phyloP scores from a whole-genome alignment of 2,888 invertebrate genomes.

The Tetragnatha montana region DNA sequence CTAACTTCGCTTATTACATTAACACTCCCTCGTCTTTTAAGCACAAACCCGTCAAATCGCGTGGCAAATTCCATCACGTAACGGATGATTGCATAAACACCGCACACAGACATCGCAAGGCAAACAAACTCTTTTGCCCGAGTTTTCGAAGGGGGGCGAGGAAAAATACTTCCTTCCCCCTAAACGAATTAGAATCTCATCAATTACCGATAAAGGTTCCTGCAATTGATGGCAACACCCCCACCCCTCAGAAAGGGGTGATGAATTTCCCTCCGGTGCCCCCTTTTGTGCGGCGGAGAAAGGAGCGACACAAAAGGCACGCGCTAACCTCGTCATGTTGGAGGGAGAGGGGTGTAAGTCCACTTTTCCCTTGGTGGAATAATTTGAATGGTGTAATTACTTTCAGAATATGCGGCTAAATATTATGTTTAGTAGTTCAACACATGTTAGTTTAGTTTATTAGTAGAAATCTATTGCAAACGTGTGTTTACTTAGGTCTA shows the following conservation, averaged over 20 bases:
- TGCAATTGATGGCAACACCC: slow-evolving; percentile 17
- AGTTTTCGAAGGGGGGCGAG: not conserved
- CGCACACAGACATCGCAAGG: not conserved
- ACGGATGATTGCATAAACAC: not conserved
- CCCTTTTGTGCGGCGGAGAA: not conserved
- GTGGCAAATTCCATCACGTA: no score
- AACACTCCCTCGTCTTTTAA: no score
- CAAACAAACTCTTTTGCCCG: not conserved
- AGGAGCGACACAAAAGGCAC: slow-evolving; percentile 12
- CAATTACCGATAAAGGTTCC: slow-evolving; percentile 7
- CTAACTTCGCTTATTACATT: no score
- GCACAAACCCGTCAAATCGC: no score
- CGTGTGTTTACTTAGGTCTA: no score
- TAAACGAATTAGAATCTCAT: slow-evolving; percentile 32
- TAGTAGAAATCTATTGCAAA: no score
- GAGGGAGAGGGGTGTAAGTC: no score
- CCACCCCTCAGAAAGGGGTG: not conserved
- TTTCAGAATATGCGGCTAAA: no score
- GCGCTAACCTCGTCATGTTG: slow-evolving; percentile 13
- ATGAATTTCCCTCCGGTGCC: slow-evolving; percentile 14
- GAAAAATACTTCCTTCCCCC: not conserved
- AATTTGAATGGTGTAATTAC: no score
- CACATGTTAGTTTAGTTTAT: no score
- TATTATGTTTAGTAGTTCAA: no score
- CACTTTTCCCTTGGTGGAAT: no score